Evolutionary conservation across 2,888 invertebrate species (phyloP).

Genomic region (Thumatha senex): DNA sequence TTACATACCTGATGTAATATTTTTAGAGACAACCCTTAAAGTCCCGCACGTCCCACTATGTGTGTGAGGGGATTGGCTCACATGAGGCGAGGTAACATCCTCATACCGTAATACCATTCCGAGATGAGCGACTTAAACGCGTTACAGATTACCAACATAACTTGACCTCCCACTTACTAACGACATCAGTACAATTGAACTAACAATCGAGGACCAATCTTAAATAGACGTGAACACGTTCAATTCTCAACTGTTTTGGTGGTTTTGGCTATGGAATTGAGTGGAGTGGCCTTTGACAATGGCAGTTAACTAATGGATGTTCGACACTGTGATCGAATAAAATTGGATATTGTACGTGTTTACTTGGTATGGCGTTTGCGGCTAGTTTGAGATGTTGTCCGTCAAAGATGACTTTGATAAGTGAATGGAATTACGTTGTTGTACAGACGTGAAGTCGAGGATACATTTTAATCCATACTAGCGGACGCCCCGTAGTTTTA

Average conservation of each 20-base stretch:
- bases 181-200: conserved; percentile 40
- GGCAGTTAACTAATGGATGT: conserved; percentile 73
- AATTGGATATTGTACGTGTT: conserved; percentile 64
- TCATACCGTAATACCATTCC: conserved; percentile 78
- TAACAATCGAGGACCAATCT: conserved; percentile 45
- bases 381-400: conserved; percentile 40
- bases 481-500: too few species aligned
- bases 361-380: conserved; percentile 47
- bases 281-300: conserved; percentile 80
- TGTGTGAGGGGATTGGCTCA: conserved; percentile 47
- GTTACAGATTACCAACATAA: conserved; percentile 64
- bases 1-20: too few species aligned
- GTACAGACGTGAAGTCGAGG: too few species aligned
- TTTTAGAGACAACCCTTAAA: conserved; percentile 64
- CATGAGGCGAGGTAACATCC: conserved; percentile 50
- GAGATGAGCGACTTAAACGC: conserved; percentile 81
- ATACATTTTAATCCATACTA: too few species aligned
- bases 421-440: conserved; percentile 30
- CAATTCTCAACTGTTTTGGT: conserved; percentile 73
- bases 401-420: conserved; percentile 41
- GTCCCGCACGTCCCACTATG: conserved; percentile 59
- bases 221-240: conserved; percentile 54
- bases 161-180: conserved; percentile 42
- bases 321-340: conserved; percentile 52
- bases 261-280: conserved; percentile 63